Evolutionary conservation across 2,113 vertebrate species (phyloP).

Genomic region (Nesoenas mayeri): DNA sequence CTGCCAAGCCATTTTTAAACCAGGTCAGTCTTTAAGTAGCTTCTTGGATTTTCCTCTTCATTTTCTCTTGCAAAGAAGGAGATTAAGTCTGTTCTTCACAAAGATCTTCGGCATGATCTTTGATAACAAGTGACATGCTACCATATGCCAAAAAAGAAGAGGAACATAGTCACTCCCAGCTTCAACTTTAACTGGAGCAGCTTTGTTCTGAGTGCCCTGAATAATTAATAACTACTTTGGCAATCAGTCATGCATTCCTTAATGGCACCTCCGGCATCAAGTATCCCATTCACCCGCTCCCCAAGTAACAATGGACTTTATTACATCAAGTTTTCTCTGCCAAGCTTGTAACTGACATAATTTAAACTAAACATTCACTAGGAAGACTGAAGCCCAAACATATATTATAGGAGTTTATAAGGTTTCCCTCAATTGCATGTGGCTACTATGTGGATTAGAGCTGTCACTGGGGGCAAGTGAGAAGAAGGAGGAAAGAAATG

Average conservation of each 20-base stretch:
- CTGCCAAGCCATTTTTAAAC: background rate
- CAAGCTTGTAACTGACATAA: constrained; percentile 59
- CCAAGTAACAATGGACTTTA: constrained; percentile 65
- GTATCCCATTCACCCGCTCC: constrained; percentile 64
- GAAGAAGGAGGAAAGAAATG: background rate
- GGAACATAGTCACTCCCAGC: constrained; percentile 40
- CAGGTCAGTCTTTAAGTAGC: background rate
- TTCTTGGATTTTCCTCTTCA: constrained; percentile 30
- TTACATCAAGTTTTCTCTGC: constrained; percentile 29
- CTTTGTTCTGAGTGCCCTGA: constrained; percentile 75
- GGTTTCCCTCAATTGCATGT: background rate
- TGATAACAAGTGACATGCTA: constrained; percentile 64
- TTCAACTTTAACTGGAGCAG: constrained; percentile 61
- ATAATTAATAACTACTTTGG: constrained; percentile 82
- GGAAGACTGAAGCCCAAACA: constrained; percentile 26
- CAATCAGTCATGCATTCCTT: constrained; percentile 82
- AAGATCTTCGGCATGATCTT: constrained; percentile 60
- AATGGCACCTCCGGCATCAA: constrained; percentile 78
- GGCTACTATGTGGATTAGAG: background rate
- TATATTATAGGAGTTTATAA: background rate
- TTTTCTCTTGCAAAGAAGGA: constrained; percentile 45
- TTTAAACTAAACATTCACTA: constrained; percentile 40
- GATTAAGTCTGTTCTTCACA: constrained; percentile 44
- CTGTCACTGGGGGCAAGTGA: background rate
- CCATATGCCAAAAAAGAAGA: constrained; percentile 57